Evolutionary conservation across 2,888 invertebrate species (phyloP).

Genomic region (Aphodius sticticus): DNA sequence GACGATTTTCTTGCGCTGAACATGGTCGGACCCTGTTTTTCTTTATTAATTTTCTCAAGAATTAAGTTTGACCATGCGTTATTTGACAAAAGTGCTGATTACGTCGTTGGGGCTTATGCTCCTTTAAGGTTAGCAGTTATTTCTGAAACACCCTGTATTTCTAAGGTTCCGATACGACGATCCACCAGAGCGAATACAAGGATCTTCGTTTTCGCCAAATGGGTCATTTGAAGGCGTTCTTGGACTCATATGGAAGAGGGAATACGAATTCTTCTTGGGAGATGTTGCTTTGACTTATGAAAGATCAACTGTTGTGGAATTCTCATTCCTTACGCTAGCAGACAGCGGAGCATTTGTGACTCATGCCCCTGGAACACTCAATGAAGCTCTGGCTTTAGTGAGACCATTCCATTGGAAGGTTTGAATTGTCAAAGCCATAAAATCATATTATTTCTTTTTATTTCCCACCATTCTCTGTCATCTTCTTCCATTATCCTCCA

Average conservation of each 20-base stretch:
- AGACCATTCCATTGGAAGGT: slow-evolving; percentile 78
- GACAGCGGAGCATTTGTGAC: slow-evolving; percentile 82
- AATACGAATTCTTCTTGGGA: slow-evolving; percentile 77
- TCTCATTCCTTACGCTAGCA: slow-evolving; percentile 78
- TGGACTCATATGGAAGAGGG: slow-evolving; percentile 74
- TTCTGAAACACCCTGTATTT: no score
- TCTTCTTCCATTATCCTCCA: no score
- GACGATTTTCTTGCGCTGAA: no score
- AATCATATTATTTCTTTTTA: no score
- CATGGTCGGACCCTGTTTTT: no score
- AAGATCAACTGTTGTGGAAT: slow-evolving; percentile 75
- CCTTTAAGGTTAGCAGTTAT: no score
- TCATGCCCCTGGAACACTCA: slow-evolving; percentile 75
- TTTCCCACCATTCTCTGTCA: no score
- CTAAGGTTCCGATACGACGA: slow-evolving; percentile 73
- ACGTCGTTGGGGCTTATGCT: no score
- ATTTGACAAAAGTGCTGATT: no score
- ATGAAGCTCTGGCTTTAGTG: slow-evolving; percentile 76
- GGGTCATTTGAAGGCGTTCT: slow-evolving; percentile 76
- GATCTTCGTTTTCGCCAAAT: slow-evolving; percentile 69
- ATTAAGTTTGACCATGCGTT: neutral
- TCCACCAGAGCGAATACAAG: slow-evolving; percentile 77
- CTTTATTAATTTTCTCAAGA: neutral
- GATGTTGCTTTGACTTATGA: slow-evolving; percentile 80
- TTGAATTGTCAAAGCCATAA: slow-evolving; percentile 35